Percentiles rank a stretch among this genome's conserved stretches.
These are phyloP conservation scores for Panopea generosa DNA, from an alignment of 2,888 invertebrate genomes.

Conservation along the genomic window DNA sequence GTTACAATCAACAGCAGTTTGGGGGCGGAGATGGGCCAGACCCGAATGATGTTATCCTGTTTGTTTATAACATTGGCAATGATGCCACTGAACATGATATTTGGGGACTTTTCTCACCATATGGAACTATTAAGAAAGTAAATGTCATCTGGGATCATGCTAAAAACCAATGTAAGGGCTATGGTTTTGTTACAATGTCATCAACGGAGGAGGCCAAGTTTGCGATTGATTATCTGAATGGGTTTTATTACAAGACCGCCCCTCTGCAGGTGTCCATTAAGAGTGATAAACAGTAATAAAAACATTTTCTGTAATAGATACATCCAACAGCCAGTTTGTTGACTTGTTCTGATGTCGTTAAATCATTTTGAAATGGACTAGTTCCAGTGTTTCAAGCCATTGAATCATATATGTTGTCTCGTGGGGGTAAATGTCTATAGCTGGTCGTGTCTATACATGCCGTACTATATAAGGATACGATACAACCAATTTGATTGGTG, in stretches of 20 bases:
- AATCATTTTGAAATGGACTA: no score
- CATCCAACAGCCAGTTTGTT: no score
- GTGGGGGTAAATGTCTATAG: no score
- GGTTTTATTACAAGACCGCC: slow-evolving; percentile 82
- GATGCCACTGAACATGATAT: slow-evolving; percentile 83
- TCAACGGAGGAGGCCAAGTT: slow-evolving; percentile 84
- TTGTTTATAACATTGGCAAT: slow-evolving; percentile 85
- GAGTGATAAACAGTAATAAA: slow-evolving; percentile 40
- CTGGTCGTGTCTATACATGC: no score
- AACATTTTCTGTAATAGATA: no score
- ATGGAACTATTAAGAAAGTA: slow-evolving; percentile 84
- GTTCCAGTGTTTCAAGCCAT: no score
- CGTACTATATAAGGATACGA: no score
- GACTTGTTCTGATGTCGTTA: no score
- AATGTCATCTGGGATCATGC: slow-evolving; percentile 83
- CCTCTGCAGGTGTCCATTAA: slow-evolving; percentile 84
- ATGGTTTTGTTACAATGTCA: slow-evolving; percentile 85
- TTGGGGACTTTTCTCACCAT: slow-evolving; percentile 83
- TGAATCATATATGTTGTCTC: no score
- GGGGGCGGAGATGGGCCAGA: slow-evolving; percentile 28
- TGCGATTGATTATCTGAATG: slow-evolving; percentile 84
- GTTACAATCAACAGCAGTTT: slow-evolving; percentile 22
- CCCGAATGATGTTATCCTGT: slow-evolving; percentile 69
- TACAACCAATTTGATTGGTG: no score
- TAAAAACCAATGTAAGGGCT: slow-evolving; percentile 84